Base-by-base conservation (phyloP, 2,797 vertebrate genomes). In the Oreochromis mossambicus region DNA sequence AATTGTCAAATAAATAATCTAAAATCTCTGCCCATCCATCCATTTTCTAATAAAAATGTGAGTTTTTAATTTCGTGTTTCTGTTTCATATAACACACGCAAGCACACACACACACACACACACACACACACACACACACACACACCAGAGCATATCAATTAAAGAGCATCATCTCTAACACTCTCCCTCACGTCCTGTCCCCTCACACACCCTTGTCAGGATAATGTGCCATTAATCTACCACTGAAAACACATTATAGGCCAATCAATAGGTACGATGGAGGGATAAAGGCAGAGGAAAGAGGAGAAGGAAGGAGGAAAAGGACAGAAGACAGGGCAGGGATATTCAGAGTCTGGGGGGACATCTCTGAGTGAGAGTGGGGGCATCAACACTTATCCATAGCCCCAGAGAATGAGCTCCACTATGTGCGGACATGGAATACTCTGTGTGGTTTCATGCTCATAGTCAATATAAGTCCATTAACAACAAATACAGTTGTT, bases 381-480 rank as follows among this genome's bases (percentile, higher is more conserved):
- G 81, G 85, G 84, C 52, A 78, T 77, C 83, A 79, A 92, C 94
- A 94, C 92, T 94, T 92, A 93, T 90, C 91, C 88, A 90, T 89
- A 92, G 92, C 91, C 94, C 90, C 84, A 90, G 90, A 94, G 87
- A 91, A 87, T 83, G 86, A 87, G 87, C 83, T 90, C 56, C 81
- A 85, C 86, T 86, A 81, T 90, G 87, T 87, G 83, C 81, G 88
- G 97, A 97, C 97, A 96, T 95, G 93, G 94, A 96, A 96, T 96
- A 97, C 93, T 94, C 94, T 89, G 92, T 97, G 97, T 75, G 97
- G 97, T 97, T 97, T 97, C 93, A 89, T 94, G 85, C 81, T 91
- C 94, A 92, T 91, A 96, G 97, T 98, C 98, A 97, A 98, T 99
- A 97, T 58, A 75, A 88, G 92, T 97, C 97, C 97, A 99, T 98